Evolutionary conservation across 2,888 invertebrate genomes (phyloP).

Genomic region (Brachycybe producta): DNA sequence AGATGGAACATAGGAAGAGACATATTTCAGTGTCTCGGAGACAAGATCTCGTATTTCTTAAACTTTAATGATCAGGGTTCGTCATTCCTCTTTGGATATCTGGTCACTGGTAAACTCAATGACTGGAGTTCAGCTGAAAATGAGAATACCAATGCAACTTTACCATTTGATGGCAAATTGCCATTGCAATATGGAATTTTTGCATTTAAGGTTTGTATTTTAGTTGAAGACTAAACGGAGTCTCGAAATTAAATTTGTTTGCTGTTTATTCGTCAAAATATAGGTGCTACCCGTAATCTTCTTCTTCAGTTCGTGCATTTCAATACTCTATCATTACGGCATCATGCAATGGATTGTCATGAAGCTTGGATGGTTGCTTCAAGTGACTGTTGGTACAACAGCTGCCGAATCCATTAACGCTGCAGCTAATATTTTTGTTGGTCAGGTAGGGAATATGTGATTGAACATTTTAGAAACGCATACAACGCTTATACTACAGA

Average conservation of each 20-base stretch:
- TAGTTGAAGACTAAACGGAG: too few relatives aligned
- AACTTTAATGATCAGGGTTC: slow-evolving; percentile 36
- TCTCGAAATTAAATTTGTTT: too few relatives aligned
- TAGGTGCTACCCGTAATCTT: slow-evolving; percentile 36
- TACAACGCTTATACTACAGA: not conserved
- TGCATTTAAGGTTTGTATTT: slow-evolving; percentile 39
- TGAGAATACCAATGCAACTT: not conserved
- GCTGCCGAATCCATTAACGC: slow-evolving; percentile 41
- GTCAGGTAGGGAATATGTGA: slow-evolving; percentile 31
- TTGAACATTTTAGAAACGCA: too few relatives aligned
- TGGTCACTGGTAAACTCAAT: slow-evolving; percentile 8
- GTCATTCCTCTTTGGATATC: slow-evolving; percentile 32
- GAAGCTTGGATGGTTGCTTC: slow-evolving; percentile 35
- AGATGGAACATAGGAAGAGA: slow-evolving; percentile 32
- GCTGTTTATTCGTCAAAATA: not conserved
- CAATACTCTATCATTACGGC: slow-evolving; percentile 38
- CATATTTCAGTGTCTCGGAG: slow-evolving; percentile 32
- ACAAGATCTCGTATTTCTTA: slow-evolving; percentile 34
- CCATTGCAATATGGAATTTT: slow-evolving; percentile 30
- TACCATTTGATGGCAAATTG: slow-evolving; percentile 9
- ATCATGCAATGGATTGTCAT: slow-evolving; percentile 37
- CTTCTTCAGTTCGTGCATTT: slow-evolving; percentile 38
- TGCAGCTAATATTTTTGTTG: slow-evolving; percentile 42
- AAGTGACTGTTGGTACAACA: slow-evolving; percentile 37
- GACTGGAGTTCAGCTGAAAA: not conserved